Evolutionary conservation across 2,888 invertebrate species (phyloP).

Genomic region (Phortica magna): DNA sequence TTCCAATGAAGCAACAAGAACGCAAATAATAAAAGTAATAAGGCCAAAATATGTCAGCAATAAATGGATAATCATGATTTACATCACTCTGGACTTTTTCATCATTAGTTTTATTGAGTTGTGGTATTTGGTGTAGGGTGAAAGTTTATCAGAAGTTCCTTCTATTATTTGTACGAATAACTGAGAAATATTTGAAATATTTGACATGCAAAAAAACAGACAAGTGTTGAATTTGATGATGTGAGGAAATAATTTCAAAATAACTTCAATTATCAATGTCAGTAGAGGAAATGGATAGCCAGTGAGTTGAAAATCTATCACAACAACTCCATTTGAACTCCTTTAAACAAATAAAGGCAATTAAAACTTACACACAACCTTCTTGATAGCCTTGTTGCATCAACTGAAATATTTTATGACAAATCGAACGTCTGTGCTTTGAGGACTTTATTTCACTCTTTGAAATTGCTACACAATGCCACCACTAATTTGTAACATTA

Average conservation of each 20-base stretch:
- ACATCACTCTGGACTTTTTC: slow-evolving; percentile 64
- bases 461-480: slow-evolving; percentile 53
- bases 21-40: slow-evolving; percentile 7
- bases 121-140: not conserved
- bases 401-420: slow-evolving; percentile 34
- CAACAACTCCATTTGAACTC: too few relatives aligned
- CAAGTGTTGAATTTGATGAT: slow-evolving; percentile 18
- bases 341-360: too few relatives aligned
- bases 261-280: too few relatives aligned
- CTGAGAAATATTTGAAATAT: not conserved
- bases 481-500: slow-evolving; percentile 75
- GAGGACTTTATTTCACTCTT: not conserved
- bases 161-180: slow-evolving; percentile 46
- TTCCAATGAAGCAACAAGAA: not conserved
- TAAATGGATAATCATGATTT: slow-evolving; percentile 77
- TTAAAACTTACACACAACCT: too few relatives aligned
- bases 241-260: not conserved
- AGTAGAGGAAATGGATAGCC: too few relatives aligned
- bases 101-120: slow-evolving; percentile 43
- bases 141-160: not conserved
- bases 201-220: slow-evolving; percentile 37
- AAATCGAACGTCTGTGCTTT: slow-evolving; percentile 42
- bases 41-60: slow-evolving; percentile 69
- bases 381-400: too few relatives aligned
- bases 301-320: too few relatives aligned